Evolutionary conservation across 1,140 invertebrate genomes (phyloP).

Genomic region (Drosophila teissieri): DNA sequence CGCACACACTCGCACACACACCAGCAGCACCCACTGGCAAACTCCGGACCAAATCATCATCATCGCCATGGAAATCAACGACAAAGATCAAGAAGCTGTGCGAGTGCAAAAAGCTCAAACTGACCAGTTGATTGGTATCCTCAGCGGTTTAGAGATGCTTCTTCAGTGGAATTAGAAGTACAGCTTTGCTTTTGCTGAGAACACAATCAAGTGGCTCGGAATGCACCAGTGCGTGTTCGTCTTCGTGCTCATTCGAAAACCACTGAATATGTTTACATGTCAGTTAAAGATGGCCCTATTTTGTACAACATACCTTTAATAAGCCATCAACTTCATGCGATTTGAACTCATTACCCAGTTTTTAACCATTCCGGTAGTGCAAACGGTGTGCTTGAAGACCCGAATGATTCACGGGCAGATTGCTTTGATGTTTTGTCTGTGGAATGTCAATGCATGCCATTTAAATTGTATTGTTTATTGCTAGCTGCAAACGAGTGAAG

Average conservation of each 20-base stretch:
- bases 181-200: conserved; percentile 5
- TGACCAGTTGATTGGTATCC: conserved; percentile 41
- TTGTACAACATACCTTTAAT: neutral
- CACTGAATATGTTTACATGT: too few species aligned
- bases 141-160: conserved; percentile 34
- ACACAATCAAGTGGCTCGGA: neutral
- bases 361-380: neutral
- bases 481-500: conserved; percentile 7
- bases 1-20: too few species aligned
- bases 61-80: conserved; percentile 10
- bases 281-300: too few species aligned
- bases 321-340: neutral
- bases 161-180: conserved; percentile 1
- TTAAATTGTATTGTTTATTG: conserved; percentile 41
- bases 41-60: neutral
- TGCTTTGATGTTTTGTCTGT: conserved; percentile 1
- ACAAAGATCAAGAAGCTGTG: conserved; percentile 10
- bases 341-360: neutral
- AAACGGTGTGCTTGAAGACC: neutral
- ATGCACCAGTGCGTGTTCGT: neutral
- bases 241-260: too few species aligned
- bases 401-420: neutral
- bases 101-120: conserved; percentile 9
- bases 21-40: neutral
- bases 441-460: conserved; percentile 15